Evolutionary conservation across 2,888 invertebrate species (phyloP).

Genomic region (Trissolcus japonicus): DNA sequence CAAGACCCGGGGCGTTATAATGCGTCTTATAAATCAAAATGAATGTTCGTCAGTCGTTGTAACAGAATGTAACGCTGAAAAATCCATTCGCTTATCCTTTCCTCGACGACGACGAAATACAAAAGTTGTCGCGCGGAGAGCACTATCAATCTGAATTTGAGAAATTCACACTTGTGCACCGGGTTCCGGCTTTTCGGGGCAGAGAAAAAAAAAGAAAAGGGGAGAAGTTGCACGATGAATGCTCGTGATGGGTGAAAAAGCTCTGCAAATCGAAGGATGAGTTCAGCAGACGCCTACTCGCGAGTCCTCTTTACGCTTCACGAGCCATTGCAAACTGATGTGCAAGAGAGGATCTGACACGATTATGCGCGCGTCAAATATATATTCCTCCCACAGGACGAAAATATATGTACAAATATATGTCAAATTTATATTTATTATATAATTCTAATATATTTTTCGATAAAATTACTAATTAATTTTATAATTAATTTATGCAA

Average conservation of each 20-base stretch:
- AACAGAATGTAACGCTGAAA: conserved; percentile 26
- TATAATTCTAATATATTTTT: no score
- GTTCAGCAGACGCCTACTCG: conserved; percentile 25
- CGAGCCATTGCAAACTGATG: conserved; percentile 27
- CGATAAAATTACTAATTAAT: no score
- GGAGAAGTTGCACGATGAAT: conserved; percentile 24
- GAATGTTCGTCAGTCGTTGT: conserved; percentile 45
- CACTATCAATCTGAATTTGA: conserved; percentile 47
- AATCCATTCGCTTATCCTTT: conserved; percentile 35
- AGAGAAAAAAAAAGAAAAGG: neutral
- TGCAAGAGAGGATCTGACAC: conserved; percentile 28
- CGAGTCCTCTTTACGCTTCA: conserved; percentile 43
- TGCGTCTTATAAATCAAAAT: conserved; percentile 48
- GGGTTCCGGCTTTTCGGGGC: conserved; percentile 3
- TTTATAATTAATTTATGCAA: no score
- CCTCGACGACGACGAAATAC: conserved; percentile 24
- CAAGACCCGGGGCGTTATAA: conserved; percentile 30
- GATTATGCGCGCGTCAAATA: conserved; percentile 35
- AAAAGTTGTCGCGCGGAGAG: conserved; percentile 17
- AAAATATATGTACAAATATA: no score
- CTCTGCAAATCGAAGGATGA: conserved; percentile 48
- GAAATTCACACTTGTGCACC: conserved; percentile 28
- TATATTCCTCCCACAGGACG: no score
- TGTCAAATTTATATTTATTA: no score
- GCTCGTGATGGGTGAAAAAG: conserved; percentile 14